Evolutionary conservation across 2,888 invertebrate species (phyloP).

Genomic region (Drosophila imparisetae): DNA sequence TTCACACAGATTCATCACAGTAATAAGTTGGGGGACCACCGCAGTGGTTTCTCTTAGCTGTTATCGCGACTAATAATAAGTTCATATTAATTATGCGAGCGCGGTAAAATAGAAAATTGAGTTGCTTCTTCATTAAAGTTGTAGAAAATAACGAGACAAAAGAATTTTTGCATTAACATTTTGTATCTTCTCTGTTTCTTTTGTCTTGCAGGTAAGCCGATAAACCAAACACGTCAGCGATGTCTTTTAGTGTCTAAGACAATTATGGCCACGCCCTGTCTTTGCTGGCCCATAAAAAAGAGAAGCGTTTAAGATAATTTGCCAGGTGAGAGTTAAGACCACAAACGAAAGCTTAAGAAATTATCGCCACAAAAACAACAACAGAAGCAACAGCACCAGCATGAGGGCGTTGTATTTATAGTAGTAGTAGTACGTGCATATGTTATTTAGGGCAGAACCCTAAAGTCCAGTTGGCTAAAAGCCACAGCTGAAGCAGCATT

Average conservation of each 20-base stretch:
- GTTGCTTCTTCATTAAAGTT: conserved; percentile 13
- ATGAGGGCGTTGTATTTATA: conserved; percentile 59
- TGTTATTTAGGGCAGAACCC: conserved; percentile 46
- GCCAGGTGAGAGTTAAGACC: conserved; percentile 56
- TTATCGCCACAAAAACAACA: conserved; percentile 11
- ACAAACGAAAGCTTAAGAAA: conserved; percentile 18
- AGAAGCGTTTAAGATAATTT: conserved; percentile 53
- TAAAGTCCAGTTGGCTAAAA: conserved; percentile 53
- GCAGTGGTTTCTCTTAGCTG: conserved; percentile 22
- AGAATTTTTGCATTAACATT: conserved; percentile 40
- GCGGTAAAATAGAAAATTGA: conserved; percentile 40
- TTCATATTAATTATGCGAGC: conserved; percentile 13
- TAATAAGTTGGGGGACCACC: conserved; percentile 15
- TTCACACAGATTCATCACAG: conserved; percentile 57
- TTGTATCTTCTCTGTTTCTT: conserved; percentile 26
- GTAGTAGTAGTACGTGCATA: conserved; percentile 47
- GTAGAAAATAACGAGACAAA: conserved; percentile 9
- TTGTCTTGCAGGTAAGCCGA: conserved; percentile 52
- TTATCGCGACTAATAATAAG: conserved; percentile 9
- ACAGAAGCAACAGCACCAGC: conserved; percentile 14
- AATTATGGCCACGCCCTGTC: conserved; percentile 64
- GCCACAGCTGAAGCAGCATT: conserved; percentile 29
- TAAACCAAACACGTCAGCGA: conserved; percentile 13
- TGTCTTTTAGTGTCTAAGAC: conserved; percentile 49
- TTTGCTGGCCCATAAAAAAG: conserved; percentile 49